A percentile compares a stretch with the other conserved stretches of the same genome.
Conservation (phyloP, 2,797 vertebrate species). For the Chaetodon trifasciatus region DNA sequence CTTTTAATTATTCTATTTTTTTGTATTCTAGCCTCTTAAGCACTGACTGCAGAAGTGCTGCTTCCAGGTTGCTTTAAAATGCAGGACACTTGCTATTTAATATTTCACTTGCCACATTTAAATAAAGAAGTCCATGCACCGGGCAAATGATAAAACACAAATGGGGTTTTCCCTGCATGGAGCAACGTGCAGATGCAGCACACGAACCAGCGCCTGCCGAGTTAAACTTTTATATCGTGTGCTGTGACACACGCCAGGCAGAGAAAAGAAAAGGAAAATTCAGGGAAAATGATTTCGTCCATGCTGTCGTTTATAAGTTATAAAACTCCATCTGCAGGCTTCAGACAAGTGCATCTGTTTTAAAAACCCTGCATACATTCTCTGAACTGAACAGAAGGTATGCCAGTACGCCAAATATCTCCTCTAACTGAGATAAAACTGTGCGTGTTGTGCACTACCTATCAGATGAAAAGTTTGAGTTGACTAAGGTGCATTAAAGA, state of each 20-base stretch:
- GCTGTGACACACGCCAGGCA: not conserved
- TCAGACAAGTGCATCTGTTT: too few species aligned
- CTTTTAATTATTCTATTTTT: not conserved
- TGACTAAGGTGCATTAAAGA: not conserved
- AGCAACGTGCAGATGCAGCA: not conserved
- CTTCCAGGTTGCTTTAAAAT: not conserved
- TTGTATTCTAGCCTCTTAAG: not conserved
- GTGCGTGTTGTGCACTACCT: not conserved
- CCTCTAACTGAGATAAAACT: not conserved
- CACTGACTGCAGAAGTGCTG: not conserved
- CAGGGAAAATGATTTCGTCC: rapidly evolving
- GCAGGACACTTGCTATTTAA: too few species aligned
- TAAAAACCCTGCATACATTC: not conserved
- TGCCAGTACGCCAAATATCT: not conserved
- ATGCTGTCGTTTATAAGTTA: not conserved
- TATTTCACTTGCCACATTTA: not conserved
- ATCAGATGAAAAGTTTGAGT: not conserved
- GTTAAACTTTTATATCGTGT: not conserved
- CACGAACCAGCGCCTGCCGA: not conserved
- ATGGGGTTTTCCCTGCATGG: not conserved
- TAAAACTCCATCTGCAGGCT: not conserved
- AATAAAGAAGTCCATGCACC: not conserved
- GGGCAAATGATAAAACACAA: too few species aligned
- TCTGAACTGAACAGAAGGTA: not conserved
- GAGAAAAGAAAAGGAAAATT: not conserved